Evolutionary conservation across 2,888 invertebrate genomes (phyloP), one percentile per base, ranked within the genome.

Genomic region (Diarsia mendica): DNA sequence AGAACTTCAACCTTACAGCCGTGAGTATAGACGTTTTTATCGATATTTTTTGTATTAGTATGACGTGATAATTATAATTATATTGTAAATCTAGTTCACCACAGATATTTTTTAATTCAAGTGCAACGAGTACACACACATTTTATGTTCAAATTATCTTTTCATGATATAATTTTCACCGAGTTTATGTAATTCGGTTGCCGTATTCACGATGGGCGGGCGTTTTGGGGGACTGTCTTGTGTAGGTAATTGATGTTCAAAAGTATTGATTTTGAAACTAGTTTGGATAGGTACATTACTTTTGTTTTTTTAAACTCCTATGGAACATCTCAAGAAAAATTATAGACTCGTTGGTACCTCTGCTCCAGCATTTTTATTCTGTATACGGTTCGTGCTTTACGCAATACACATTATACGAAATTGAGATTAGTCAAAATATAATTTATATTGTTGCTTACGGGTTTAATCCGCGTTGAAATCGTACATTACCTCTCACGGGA

Each of bases 1-100:
- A 91, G 67, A 92, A 94, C 79, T 94, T 95, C 88, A 93, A 95
- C 75, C 73, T 94, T 3, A 90, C 93, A 39, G 92, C 92, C 75
- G 93, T 93, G 76, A 93, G 93, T 93, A 67, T 64, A 46, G 3
- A 55, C 0, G 0, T 51, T 49, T 28, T 44, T 49, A 23, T 53
- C 9, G 33, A 67, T 66, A 46, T 46, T n/a, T 18, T 58, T n/a
- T n/a, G n/a, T n/a, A n/a, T n/a, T n/a, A n/a, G n/a, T n/a, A n/a
- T n/a, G n/a, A n/a, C n/a, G n/a, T n/a, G n/a, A n/a, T n/a, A n/a
- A n/a, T n/a, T n/a, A n/a, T n/a, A n/a, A n/a, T 28, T 67, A 8
- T 28, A 33, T 70, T 53, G 9, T n/a, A 23, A 5, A 71, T 20
- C 23, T 44, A 5, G 20, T 4, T 63, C 18, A 48, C 2, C 11